These are phyloP conservation scores for Micrasema longulum DNA, from an alignment of 1,140 invertebrate genomes.

Conservation along the genomic window DNA sequence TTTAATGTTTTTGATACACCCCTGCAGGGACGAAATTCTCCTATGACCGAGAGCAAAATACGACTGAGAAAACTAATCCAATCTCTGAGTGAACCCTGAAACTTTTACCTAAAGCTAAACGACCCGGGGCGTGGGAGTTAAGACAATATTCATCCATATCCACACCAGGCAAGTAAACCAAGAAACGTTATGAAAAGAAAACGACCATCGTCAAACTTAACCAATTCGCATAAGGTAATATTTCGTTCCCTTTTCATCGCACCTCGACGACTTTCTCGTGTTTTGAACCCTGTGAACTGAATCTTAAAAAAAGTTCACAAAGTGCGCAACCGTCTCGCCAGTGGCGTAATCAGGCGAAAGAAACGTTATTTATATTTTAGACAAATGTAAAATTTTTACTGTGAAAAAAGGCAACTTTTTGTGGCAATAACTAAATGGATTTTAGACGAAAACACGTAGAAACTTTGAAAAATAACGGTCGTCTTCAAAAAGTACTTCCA, in stretches of 20 bases:
- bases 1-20: constrained; percentile 2
- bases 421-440: no score
- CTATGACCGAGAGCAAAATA: constrained; percentile 17
- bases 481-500: neutral
- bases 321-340: constrained; percentile 26
- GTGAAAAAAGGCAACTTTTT: no score
- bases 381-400: no score
- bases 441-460: no score
- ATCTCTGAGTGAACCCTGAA: constrained; percentile 46
- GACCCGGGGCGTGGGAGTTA: constrained; percentile 25
- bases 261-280: neutral
- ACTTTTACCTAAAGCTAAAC: constrained; percentile 49
- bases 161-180: neutral
- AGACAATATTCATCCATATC: neutral
- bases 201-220: neutral
- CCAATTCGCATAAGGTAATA: neutral
- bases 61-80: constrained; percentile 53
- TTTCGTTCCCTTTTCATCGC: neutral
- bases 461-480: neutral
- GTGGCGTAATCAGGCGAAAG: constrained; percentile 37
- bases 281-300: neutral
- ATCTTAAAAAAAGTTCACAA: constrained; percentile 44
- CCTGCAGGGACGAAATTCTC: constrained; percentile 21
- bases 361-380: constrained; percentile 2
- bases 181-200: neutral